Evolutionary conservation across 2,113 vertebrate species (phyloP).

Genomic region (Poeciliopsis prolifica): DNA sequence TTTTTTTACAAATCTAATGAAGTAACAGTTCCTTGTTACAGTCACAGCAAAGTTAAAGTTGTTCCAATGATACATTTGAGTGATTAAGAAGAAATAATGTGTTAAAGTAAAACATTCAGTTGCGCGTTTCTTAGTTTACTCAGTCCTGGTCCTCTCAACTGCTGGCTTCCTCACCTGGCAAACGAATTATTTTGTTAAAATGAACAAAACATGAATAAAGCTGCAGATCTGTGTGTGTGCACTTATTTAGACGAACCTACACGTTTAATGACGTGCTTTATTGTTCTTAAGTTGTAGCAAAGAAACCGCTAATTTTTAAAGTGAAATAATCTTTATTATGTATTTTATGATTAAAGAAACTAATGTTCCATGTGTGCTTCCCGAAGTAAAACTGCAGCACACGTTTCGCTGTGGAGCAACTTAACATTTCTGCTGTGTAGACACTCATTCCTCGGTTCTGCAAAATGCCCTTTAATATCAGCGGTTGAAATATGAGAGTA

Average conservation of each 20-base stretch:
- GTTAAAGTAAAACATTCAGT: no score
- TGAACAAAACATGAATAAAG: background rate
- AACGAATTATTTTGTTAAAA: background rate
- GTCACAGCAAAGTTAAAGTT: background rate
- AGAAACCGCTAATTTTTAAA: background rate
- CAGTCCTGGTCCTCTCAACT: no score
- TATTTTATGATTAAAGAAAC: background rate
- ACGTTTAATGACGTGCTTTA: background rate
- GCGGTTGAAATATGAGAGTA: conserved; percentile 33
- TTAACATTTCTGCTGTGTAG: background rate
- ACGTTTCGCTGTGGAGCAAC: background rate
- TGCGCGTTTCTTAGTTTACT: no score
- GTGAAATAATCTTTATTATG: background rate
- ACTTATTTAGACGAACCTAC: background rate
- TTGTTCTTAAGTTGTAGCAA: no score
- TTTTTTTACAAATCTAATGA: background rate
- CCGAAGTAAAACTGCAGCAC: background rate
- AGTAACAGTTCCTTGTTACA: background rate
- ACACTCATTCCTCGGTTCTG: background rate
- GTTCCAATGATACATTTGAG: background rate
- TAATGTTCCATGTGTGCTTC: background rate
- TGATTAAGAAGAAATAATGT: background rate
- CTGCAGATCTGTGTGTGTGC: background rate
- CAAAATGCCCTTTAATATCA: conserved; percentile 3
- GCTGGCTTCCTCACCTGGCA: background rate